A percentile compares a stretch with the other conserved stretches of the same genome.
Conservation (phyloP, 2,888 invertebrate genomes). For the Cryptophagus acutangulus region DNA sequence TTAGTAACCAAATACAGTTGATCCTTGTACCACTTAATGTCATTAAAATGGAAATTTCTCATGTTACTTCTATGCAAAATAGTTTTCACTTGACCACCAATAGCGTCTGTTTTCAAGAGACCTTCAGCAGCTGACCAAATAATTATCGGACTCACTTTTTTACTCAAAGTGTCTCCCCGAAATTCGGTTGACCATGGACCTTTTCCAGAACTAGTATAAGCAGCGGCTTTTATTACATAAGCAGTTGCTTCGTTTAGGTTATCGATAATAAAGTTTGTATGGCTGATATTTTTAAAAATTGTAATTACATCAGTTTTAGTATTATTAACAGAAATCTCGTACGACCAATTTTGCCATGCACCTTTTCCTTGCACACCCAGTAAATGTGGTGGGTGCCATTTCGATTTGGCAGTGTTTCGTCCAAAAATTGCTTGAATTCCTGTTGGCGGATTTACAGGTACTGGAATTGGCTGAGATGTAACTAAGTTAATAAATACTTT, state of each 20-base stretch:
- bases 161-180: slow-evolving; percentile 63
- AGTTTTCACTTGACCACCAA: slow-evolving; percentile 69
- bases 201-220: slow-evolving; percentile 68
- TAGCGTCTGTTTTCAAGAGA: slow-evolving; percentile 73
- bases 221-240: slow-evolving; percentile 75
- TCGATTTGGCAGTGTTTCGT: slow-evolving; percentile 66
- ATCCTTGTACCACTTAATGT: slow-evolving; percentile 75
- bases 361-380: slow-evolving; percentile 66
- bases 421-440: slow-evolving; percentile 79
- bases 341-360: slow-evolving; percentile 72
- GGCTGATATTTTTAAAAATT: slow-evolving; percentile 51
- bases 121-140: slow-evolving; percentile 75
- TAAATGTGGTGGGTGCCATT: slow-evolving; percentile 77
- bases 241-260: slow-evolving; percentile 69
- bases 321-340: slow-evolving; percentile 59
- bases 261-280: slow-evolving; percentile 61
- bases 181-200: slow-evolving; percentile 80
- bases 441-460: slow-evolving; percentile 73
- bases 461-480: slow-evolving; percentile 72
- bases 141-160: slow-evolving; percentile 58
- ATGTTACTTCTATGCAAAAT: slow-evolving; percentile 60
- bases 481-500: slow-evolving; percentile 55
- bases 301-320: slow-evolving; percentile 48
- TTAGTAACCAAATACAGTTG: slow-evolving; percentile 71
- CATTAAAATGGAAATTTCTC: slow-evolving; percentile 53